These are phyloP conservation scores for Ornithorhynchus anatinus DNA, from an alignment of 2,113 vertebrate species.

Conservation along the genomic window DNA sequence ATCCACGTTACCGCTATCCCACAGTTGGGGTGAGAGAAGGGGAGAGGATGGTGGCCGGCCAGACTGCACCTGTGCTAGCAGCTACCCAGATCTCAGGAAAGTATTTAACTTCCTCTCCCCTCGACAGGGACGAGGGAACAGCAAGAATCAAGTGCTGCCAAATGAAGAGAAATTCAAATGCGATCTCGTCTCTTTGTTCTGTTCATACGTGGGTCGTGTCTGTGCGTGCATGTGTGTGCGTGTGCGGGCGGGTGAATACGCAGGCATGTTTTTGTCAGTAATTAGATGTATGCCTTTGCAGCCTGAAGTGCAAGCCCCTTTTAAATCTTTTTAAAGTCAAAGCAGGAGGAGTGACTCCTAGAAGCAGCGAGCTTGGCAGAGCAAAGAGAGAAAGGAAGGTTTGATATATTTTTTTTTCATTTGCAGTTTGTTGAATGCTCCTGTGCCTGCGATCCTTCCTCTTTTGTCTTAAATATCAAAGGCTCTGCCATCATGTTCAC, in stretches of 20 bases:
- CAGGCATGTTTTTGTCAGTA: slow-evolving; percentile 56
- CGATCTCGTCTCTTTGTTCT: slow-evolving; percentile 69
- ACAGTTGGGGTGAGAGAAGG: slow-evolving; percentile 35
- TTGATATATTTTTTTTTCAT: slow-evolving; percentile 66
- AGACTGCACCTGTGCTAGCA: slow-evolving; percentile 7
- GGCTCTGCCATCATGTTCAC: slow-evolving; percentile 90
- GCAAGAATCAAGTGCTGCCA: slow-evolving; percentile 59
- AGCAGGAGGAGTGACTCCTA: slow-evolving; percentile 63
- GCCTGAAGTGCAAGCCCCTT: slow-evolving; percentile 61
- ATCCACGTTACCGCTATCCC: slow-evolving; percentile 62
- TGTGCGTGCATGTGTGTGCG: not conserved
- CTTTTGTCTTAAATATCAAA: slow-evolving; percentile 99
- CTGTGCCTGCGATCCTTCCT: slow-evolving; percentile 82
- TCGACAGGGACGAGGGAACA: slow-evolving; percentile 24
- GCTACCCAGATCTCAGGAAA: not conserved
- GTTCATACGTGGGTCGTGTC: slow-evolving; percentile 20
- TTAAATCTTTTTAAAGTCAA: slow-evolving; percentile 60
- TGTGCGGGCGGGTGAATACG: slow-evolving; percentile 41
- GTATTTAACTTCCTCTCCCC: slow-evolving; percentile 7
- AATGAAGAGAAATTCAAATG: slow-evolving; percentile 67
- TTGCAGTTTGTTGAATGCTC: slow-evolving; percentile 82
- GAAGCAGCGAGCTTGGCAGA: slow-evolving; percentile 66
- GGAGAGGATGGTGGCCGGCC: not conserved
- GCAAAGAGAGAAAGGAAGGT: slow-evolving; percentile 78
- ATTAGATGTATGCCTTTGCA: slow-evolving; percentile 70